Percentiles rank a stretch among this genome's conserved stretches.
Conservation (phyloP, 2,113 vertebrate genomes). For the Fregetta grallaria region DNA sequence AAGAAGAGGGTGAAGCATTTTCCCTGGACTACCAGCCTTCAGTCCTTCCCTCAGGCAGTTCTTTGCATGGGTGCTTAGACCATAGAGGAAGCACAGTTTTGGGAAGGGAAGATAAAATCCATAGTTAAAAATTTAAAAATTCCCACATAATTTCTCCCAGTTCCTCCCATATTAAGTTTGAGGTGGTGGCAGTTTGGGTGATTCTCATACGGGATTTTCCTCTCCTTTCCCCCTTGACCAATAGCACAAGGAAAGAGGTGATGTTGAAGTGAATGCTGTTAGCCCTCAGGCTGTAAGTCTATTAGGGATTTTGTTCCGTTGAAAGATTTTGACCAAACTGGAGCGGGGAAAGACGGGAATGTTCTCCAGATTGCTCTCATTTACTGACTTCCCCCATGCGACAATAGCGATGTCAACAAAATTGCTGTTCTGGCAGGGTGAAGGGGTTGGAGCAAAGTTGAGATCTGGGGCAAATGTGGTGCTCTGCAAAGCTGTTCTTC, state of each 20-base stretch:
- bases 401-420: background rate
- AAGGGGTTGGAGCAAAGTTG: background rate
- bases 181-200: background rate
- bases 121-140: background rate
- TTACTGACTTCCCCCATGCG: background rate
- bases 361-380: background rate
- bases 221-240: background rate
- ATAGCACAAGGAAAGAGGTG: background rate
- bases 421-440: background rate
- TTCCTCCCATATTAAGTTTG: background rate
- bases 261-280: background rate
- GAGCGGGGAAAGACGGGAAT: accelerated
- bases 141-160: accelerated
- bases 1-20: background rate
- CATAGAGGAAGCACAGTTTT: background rate
- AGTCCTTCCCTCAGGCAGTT: background rate
- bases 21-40: background rate
- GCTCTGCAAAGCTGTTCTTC: background rate
- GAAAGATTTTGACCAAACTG: background rate
- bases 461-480: background rate
- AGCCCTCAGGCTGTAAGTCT: background rate
- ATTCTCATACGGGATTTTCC: background rate
- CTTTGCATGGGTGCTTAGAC: background rate
- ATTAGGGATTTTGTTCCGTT: background rate
- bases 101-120: background rate